These are phyloP conservation scores for Fragum fragum DNA, from an alignment of 2,888 invertebrate species.

Conservation along the genomic window DNA sequence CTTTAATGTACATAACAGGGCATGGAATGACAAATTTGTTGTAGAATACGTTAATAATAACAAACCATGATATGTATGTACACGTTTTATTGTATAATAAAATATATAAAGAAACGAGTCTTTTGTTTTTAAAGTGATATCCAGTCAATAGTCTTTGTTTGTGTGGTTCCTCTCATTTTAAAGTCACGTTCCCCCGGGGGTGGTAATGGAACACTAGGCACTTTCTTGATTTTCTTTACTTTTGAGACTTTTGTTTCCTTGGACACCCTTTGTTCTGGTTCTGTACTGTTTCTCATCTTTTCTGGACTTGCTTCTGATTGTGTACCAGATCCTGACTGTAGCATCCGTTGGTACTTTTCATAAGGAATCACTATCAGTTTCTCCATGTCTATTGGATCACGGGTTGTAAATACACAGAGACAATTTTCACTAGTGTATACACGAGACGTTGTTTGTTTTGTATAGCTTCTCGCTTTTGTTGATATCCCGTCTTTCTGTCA, in stretches of 20 bases:
- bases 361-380: constrained; percentile 39
- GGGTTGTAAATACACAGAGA: constrained; percentile 26
- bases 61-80: constrained; percentile 6
- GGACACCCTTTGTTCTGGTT: neutral
- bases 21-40: constrained; percentile 21
- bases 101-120: constrained; percentile 4
- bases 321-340: neutral
- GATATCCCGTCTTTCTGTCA: constrained; percentile 25
- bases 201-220: constrained; percentile 1
- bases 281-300: no score
- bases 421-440: constrained; percentile 24
- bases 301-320: no score
- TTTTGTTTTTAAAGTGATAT: constrained; percentile 24
- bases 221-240: neutral
- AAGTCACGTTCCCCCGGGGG: constrained; percentile 24
- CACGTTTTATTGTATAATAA: neutral
- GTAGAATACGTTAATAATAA: constrained; percentile 22
- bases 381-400: constrained; percentile 34
- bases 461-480: constrained; percentile 13
- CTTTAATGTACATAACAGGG: constrained; percentile 14
- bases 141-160: constrained; percentile 23
- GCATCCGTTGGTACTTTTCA: constrained; percentile 35
- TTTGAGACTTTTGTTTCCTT: neutral
- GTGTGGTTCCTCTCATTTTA: constrained; percentile 12
- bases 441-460: neutral